These are phyloP conservation scores for Ennomos quercinarius DNA, from an alignment of 2,888 invertebrate genomes.

Conservation along the genomic window DNA sequence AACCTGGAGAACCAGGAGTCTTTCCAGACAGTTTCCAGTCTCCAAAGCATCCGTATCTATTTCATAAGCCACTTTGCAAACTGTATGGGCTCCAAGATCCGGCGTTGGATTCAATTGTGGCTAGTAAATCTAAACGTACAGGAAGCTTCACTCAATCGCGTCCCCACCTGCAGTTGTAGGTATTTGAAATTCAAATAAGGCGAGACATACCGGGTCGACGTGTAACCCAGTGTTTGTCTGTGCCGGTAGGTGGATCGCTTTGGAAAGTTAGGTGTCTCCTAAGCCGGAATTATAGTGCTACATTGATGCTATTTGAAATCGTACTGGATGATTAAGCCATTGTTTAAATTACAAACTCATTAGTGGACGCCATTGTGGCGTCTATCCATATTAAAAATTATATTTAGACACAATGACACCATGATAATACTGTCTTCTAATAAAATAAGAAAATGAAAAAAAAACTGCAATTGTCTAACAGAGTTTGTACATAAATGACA, in stretches of 20 bases:
- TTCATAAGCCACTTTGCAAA: conserved; percentile 57
- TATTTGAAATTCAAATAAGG: conserved; percentile 81
- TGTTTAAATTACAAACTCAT: too few relatives aligned
- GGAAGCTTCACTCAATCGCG: conserved; percentile 74
- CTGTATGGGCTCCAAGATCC: conserved; percentile 55
- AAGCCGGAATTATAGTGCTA: too few relatives aligned
- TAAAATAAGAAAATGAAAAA: too few relatives aligned
- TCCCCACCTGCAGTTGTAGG: conserved; percentile 70
- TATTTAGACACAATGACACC: too few relatives aligned
- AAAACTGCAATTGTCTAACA: background rate
- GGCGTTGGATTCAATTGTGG: conserved; percentile 73
- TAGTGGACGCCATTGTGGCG: too few relatives aligned
- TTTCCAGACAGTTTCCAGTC: conserved; percentile 13
- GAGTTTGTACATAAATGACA: background rate
- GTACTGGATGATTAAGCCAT: too few relatives aligned
- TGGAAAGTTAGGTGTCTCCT: background rate
- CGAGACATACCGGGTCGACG: conserved; percentile 67
- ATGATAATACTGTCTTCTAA: too few relatives aligned
- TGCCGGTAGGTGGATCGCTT: conserved; percentile 49
- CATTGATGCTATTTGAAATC: too few relatives aligned
- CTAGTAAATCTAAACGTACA: conserved; percentile 73
- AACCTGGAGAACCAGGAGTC: too few relatives aligned
- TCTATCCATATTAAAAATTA: too few relatives aligned
- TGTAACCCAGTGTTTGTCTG: conserved; percentile 68
- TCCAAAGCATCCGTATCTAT: conserved; percentile 38